These are phyloP conservation scores for Plebejus melissa DNA, from an alignment of 2,888 invertebrate species.

Conservation along the genomic window DNA sequence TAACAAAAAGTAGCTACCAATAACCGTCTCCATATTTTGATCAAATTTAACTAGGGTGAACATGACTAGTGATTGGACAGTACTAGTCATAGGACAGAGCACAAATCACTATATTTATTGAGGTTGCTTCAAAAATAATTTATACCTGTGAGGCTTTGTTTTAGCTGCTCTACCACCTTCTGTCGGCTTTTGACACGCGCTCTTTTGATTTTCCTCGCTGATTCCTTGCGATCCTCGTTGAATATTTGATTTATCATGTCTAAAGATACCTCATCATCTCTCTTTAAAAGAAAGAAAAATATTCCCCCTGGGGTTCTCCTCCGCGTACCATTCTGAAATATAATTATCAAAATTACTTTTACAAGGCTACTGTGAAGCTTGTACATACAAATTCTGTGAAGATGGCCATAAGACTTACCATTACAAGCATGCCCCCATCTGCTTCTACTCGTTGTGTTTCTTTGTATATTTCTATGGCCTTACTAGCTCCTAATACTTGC, in stretches of 20 bases:
- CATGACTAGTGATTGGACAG: too few relatives aligned
- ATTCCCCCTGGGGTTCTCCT: slow-evolving; percentile 93
- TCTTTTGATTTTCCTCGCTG: slow-evolving; percentile 75
- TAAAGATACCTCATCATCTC: slow-evolving; percentile 82
- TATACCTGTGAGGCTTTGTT: slow-evolving; percentile 77
- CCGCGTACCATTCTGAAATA: slow-evolving; percentile 83
- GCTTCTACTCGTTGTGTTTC: slow-evolving; percentile 90
- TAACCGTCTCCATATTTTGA: too few relatives aligned
- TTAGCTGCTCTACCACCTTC: slow-evolving; percentile 83
- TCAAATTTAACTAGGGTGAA: too few relatives aligned
- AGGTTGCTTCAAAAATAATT: too few relatives aligned
- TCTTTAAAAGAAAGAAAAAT: slow-evolving; percentile 88
- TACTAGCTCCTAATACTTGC: slow-evolving; percentile 83
- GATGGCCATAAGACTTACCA: slow-evolving; percentile 71
- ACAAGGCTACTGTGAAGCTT: too few relatives aligned
- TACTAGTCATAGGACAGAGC: too few relatives aligned
- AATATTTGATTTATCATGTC: slow-evolving; percentile 85
- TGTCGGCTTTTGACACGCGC: slow-evolving; percentile 77
- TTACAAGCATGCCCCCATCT: slow-evolving; percentile 91
- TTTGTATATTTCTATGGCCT: slow-evolving; percentile 86
- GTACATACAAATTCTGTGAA: too few relatives aligned
- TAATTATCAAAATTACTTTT: neutral
- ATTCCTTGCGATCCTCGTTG: slow-evolving; percentile 80
- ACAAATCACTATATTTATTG: too few relatives aligned
- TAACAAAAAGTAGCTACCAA: too few relatives aligned